Percentiles rank a stretch among this genome's conserved stretches.
Conservation (phyloP, 2,888 invertebrate genomes). For the Ypsolopha scabrella region DNA sequence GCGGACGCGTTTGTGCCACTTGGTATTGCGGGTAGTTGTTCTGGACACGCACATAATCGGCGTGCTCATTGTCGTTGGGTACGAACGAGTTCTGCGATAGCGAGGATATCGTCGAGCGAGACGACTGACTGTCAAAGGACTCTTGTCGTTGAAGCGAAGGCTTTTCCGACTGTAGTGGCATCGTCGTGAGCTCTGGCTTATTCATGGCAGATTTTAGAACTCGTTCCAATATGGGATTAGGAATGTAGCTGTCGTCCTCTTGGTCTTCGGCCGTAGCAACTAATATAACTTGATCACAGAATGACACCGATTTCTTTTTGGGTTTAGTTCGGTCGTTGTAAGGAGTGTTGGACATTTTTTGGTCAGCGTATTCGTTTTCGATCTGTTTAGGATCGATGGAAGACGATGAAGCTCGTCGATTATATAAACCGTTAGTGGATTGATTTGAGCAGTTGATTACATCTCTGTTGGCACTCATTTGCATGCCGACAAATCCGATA, state of each 20-base stretch:
- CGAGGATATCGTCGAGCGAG: constrained; percentile 61
- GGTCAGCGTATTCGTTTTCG: constrained; percentile 46
- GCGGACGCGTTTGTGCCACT: constrained; percentile 39
- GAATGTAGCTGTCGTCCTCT: constrained; percentile 90
- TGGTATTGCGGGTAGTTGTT: constrained; percentile 49
- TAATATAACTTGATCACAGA: constrained; percentile 93
- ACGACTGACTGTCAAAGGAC: constrained; percentile 64
- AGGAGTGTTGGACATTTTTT: constrained; percentile 34
- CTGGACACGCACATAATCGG: constrained; percentile 50
- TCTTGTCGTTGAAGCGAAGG: constrained; percentile 59
- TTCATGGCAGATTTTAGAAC: constrained; percentile 86
- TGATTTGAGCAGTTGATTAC: constrained; percentile 54
- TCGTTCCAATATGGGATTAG: constrained; percentile 90
- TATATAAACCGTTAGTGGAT: constrained; percentile 40
- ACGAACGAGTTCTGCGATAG: constrained; percentile 52
- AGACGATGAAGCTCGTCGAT: constrained; percentile 49
- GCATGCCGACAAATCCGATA: constrained; percentile 47
- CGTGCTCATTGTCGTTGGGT: constrained; percentile 37
- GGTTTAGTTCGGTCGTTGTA: constrained; percentile 70
- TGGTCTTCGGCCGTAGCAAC: constrained; percentile 94
- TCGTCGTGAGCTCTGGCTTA: constrained; percentile 74
- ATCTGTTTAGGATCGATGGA: constrained; percentile 56
- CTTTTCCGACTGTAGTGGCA: constrained; percentile 59
- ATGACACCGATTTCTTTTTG: constrained; percentile 94
- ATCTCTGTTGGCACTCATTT: constrained; percentile 49